phyloP scores from a whole-genome alignment of 1,140 invertebrate species.

The Hylyphantes graminicola region DNA sequence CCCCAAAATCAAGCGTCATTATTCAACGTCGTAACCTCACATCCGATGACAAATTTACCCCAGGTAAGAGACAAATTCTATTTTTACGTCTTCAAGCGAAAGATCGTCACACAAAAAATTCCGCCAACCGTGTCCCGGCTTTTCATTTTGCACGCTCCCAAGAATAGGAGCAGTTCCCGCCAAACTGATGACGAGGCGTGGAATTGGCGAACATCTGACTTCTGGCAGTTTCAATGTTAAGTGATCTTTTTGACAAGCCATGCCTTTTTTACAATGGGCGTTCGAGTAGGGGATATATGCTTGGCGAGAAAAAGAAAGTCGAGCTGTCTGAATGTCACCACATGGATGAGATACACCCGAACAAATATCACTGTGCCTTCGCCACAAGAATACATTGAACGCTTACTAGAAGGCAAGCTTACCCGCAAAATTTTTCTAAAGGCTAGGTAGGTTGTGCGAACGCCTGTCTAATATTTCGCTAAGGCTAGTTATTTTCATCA shows the following conservation, averaged over 20 bases:
- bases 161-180: background rate
- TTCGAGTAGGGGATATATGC: background rate
- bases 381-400: too few species aligned
- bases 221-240: slow-evolving; percentile 50
- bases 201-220: slow-evolving; percentile 41
- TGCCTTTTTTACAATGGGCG: slow-evolving; percentile 18
- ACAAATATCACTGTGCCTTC: too few species aligned
- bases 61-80: slow-evolving; percentile 14
- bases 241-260: slow-evolving; percentile 55
- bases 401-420: too few species aligned
- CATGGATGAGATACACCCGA: too few species aligned
- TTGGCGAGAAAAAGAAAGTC: too few species aligned
- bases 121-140: slow-evolving; percentile 47
- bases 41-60: slow-evolving; percentile 45
- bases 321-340: too few species aligned
- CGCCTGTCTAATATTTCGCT: too few species aligned
- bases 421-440: too few species aligned
- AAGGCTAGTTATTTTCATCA: too few species aligned
- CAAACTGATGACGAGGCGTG: slow-evolving; percentile 52
- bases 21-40: slow-evolving; percentile 11
- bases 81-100: slow-evolving; percentile 43
- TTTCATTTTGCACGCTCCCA: slow-evolving; percentile 47
- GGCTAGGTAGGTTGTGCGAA: too few species aligned
- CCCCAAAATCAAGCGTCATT: slow-evolving; percentile 1
- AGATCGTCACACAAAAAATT: background rate